Base-by-base conservation (phyloP, 2,888 invertebrate genomes). In the Parelbella ahira region DNA sequence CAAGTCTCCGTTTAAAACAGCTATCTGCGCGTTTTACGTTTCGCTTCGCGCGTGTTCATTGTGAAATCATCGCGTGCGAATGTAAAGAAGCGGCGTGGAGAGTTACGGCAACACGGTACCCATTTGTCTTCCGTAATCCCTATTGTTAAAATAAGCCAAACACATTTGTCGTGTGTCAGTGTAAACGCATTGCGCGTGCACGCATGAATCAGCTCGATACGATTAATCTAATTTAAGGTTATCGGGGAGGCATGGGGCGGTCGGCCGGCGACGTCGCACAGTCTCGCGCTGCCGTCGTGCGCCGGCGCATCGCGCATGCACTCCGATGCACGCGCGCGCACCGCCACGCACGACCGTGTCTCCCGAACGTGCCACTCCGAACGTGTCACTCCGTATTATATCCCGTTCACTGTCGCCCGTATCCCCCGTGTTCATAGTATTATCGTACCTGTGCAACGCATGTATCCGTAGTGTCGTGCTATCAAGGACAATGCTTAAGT, bases 181-280 rank as follows among this genome's bases (percentile, higher is more conserved):
- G 78, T 68, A 67, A 69, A 60, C 65, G 64, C 70, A 66, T 64
- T 45, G 50, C 63, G 68, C 67, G 68, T 72, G 61, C 63, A 58
- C 62, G 74, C 63, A 70, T 87, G 86, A 87, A 81, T 86, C 87
- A 87, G 72, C 79, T 65, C 69, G 78, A 74, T 84, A 81, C 82
- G 80, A 86, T 87, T 80, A 86, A 83, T 87, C 86, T 86, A 86
- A 86, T 84, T 84, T 83, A 80, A 72, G 83, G 78, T 79, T 82
- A 82, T 81, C 78, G 82, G 73, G 78, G 76, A 74, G 80, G 80
- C 66, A 70, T 63, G 67, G 73, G 69, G 64, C 69, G 67, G 68
- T n/a, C n/a, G 75, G 60, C 19, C 24, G 38, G 59, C 62, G 79
- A 57, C 83, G 86, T 65, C 86, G 81, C 70, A 75, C 83, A 82